These are phyloP conservation scores for Polydrusus pterygomalis DNA, from an alignment of 2,888 invertebrate species.

Conservation along the genomic window DNA sequence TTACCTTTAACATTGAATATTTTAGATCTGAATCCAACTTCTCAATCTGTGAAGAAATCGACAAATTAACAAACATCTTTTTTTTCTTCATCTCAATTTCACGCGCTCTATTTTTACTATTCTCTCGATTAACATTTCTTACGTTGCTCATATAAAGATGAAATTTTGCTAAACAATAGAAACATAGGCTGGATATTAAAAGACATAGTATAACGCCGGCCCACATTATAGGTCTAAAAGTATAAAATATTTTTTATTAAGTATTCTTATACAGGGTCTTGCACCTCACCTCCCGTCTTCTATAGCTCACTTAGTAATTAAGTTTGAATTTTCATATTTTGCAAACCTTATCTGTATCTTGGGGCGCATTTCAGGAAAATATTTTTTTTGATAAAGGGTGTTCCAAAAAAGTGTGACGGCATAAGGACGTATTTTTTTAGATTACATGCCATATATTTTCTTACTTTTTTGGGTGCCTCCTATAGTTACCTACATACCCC, in stretches of 20 bases:
- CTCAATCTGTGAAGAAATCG: constrained; percentile 59
- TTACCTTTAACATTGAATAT: constrained; percentile 66
- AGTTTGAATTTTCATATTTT: too few species aligned
- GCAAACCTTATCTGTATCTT: too few species aligned
- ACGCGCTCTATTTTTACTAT: constrained; percentile 38
- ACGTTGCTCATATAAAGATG: constrained; percentile 71
- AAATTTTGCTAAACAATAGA: constrained; percentile 79
- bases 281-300: too few species aligned
- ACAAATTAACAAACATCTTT: constrained; percentile 61
- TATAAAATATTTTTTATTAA: neutral
- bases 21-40: constrained; percentile 64
- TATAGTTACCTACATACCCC: too few species aligned
- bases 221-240: constrained; percentile 78
- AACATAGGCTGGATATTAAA: constrained; percentile 79
- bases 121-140: constrained; percentile 61
- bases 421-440: too few species aligned
- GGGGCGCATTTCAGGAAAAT: too few species aligned
- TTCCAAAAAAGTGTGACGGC: too few species aligned
- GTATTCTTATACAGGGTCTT: neutral
- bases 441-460: too few species aligned
- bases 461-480: too few species aligned
- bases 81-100: constrained; percentile 53
- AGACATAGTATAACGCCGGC: constrained; percentile 81
- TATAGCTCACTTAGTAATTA: too few species aligned
- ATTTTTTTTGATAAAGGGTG: too few species aligned